Evolutionary conservation across 1,140 invertebrate genomes (phyloP).

Genomic region (Drosophila watanabei): DNA sequence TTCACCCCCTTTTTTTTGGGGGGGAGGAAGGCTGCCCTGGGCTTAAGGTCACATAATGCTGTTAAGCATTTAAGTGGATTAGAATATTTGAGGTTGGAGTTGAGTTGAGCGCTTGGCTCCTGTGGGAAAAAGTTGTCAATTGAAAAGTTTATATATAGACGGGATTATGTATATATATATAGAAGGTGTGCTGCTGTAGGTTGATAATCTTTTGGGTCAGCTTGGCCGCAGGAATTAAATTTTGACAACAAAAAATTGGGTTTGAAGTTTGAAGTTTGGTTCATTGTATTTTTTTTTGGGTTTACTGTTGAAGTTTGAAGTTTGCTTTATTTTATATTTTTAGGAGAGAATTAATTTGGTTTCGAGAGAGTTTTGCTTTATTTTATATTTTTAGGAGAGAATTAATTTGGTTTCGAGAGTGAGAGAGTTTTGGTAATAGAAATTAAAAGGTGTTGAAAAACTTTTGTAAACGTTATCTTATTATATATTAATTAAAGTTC

Average conservation of each 20-base stretch:
- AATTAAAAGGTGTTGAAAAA: neutral
- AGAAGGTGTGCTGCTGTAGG: conserved; percentile 26
- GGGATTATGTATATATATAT: conserved; percentile 24
- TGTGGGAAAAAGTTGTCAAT: conserved; percentile 74
- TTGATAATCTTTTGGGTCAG: conserved; percentile 66
- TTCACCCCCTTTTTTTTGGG: neutral
- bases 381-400: too few relatives aligned
- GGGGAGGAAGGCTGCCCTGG: neutral
- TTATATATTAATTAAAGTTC: neutral
- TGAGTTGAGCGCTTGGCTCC: conserved; percentile 25
- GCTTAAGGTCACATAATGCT: conserved; percentile 65
- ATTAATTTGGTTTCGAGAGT: neutral
- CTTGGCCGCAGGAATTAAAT: conserved; percentile 51
- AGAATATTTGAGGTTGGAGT: conserved; percentile 74
- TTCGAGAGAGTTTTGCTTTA: neutral
- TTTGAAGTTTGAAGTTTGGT: conserved; percentile 17
- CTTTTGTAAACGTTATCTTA: neutral
- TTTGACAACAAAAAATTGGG: conserved; percentile 8
- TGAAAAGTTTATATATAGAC: conserved; percentile 68
- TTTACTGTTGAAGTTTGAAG: conserved; percentile 6
- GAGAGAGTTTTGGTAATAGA: neutral
- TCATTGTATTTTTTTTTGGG: conserved; percentile 8
- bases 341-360: neutral
- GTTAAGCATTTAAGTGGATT: conserved; percentile 83
- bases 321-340: conserved; percentile 14